These are phyloP conservation scores for Montipora cactus DNA, from an alignment of 64 coral and sea anemone species.

Conservation along the genomic window DNA sequence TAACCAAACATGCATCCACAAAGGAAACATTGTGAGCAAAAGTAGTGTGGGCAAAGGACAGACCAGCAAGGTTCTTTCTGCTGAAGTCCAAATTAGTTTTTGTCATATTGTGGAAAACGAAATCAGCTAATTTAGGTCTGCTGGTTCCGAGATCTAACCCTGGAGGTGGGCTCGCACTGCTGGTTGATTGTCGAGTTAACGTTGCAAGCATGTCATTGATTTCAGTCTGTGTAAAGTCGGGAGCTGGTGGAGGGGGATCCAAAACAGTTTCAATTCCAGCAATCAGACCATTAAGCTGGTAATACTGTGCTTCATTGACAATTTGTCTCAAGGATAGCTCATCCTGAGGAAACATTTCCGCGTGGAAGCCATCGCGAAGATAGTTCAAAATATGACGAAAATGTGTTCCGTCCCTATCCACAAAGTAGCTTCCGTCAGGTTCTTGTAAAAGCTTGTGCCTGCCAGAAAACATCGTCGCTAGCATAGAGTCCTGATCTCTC, in stretches of 20 bases:
- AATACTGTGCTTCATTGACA: slow-evolving; percentile 91
- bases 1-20: slow-evolving; percentile 69
- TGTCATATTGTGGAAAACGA: slow-evolving; percentile 98
- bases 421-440: slow-evolving; percentile 89
- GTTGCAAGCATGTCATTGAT: slow-evolving; percentile 91
- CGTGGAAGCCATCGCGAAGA: slow-evolving; percentile 88
- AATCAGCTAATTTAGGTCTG: slow-evolving; percentile 70
- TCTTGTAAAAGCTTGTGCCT: slow-evolving; percentile 78
- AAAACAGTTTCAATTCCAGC: slow-evolving; percentile 79
- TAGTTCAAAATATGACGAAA: slow-evolving; percentile 97
- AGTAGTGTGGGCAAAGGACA: slow-evolving; percentile 95
- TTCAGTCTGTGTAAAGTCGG: slow-evolving; percentile 90
- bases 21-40: slow-evolving; percentile 98
- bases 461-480: slow-evolving; percentile 97
- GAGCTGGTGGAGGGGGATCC: slow-evolving; percentile 84
- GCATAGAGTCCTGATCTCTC: slow-evolving; percentile 90
- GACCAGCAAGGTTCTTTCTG: slow-evolving; percentile 82
- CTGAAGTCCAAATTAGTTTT: slow-evolving; percentile 92
- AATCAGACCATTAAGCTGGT: slow-evolving; percentile 78
- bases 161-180: neutral
- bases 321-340: slow-evolving; percentile 89
- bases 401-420: slow-evolving; percentile 95
- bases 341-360: slow-evolving; percentile 87
- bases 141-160: slow-evolving; percentile 1
- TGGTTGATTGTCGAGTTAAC: slow-evolving; percentile 64